These are phyloP conservation scores for Orchesella flavescens DNA, from an alignment of 2,888 invertebrate species.

Conservation along the genomic window DNA sequence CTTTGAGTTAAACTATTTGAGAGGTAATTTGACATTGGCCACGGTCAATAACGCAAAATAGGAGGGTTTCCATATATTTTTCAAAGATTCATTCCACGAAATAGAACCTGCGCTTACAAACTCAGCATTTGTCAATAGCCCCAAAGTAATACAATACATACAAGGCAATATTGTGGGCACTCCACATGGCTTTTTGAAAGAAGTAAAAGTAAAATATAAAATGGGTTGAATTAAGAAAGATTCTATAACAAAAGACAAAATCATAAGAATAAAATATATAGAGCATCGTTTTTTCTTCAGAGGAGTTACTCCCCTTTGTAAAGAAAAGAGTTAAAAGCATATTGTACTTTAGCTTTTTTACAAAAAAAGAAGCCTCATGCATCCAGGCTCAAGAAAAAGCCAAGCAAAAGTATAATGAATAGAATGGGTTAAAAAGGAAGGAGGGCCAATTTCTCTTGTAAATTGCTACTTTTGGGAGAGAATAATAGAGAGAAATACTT, in stretches of 20 bases:
- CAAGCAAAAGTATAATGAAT: slow-evolving; percentile 41
- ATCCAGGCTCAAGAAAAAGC: too few species aligned
- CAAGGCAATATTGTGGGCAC: not conserved
- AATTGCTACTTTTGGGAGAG: slow-evolving; percentile 68
- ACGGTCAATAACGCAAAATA: slow-evolving; percentile 55
- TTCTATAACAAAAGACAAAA: slow-evolving; percentile 13
- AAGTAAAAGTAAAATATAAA: slow-evolving; percentile 50
- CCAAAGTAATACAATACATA: too few species aligned
- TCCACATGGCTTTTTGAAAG: slow-evolving; percentile 23
- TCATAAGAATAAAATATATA: slow-evolving; percentile 11
- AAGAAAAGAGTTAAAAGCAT: slow-evolving; percentile 61
- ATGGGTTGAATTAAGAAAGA: slow-evolving; percentile 25
- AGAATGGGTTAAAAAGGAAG: slow-evolving; percentile 64
- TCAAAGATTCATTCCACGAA: too few species aligned
- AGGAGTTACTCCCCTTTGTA: too few species aligned
- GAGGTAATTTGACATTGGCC: slow-evolving; percentile 60
- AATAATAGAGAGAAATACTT: slow-evolving; percentile 67
- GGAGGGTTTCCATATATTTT: too few species aligned
- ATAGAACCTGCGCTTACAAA: too few species aligned
- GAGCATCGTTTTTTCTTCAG: slow-evolving; percentile 8
- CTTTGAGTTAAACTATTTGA: slow-evolving; percentile 4
- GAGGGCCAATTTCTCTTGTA: slow-evolving; percentile 64
- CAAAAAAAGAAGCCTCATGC: slow-evolving; percentile 19
- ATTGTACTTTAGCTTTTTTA: slow-evolving; percentile 41
- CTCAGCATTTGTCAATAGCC: not conserved